Evolutionary conservation across 2,797 vertebrate species (phyloP).

Genomic region (Oceanodroma leucorhoa): DNA sequence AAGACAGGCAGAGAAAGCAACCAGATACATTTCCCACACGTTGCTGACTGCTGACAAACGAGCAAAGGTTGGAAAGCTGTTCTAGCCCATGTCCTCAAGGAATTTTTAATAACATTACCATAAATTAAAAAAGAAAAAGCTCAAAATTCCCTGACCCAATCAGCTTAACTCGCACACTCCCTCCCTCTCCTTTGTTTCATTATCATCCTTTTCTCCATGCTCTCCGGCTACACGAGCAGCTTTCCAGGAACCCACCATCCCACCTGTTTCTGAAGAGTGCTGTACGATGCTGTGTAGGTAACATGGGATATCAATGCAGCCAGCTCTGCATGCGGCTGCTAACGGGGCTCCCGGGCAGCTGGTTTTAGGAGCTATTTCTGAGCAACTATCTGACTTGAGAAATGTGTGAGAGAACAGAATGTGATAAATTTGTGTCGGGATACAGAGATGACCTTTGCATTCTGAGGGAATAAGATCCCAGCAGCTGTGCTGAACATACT

Average conservation of each 20-base stretch:
- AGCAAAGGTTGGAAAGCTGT: background rate
- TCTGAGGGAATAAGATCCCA: background rate
- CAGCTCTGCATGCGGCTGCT: background rate
- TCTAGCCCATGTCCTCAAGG: background rate
- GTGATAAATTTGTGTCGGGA: background rate
- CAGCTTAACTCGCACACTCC: background rate
- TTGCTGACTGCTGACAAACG: background rate
- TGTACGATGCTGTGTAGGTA: background rate
- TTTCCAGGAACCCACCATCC: background rate
- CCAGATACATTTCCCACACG: rapidly evolving
- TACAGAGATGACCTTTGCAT: background rate
- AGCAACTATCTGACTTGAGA: background rate
- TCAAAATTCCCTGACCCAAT: background rate
- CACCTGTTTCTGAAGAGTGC: background rate
- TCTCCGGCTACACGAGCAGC: background rate
- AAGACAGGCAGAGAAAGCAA: background rate
- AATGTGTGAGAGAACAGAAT: background rate
- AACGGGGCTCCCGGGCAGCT: background rate
- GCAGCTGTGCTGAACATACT: background rate
- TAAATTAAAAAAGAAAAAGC: background rate
- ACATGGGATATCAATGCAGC: background rate
- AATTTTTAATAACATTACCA: constrained; percentile 1
- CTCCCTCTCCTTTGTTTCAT: background rate
- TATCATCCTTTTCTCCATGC: background rate
- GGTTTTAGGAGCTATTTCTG: background rate